Base-by-base conservation (phyloP, 2,113 vertebrate species). In the Ammodytes marinus region DNA sequence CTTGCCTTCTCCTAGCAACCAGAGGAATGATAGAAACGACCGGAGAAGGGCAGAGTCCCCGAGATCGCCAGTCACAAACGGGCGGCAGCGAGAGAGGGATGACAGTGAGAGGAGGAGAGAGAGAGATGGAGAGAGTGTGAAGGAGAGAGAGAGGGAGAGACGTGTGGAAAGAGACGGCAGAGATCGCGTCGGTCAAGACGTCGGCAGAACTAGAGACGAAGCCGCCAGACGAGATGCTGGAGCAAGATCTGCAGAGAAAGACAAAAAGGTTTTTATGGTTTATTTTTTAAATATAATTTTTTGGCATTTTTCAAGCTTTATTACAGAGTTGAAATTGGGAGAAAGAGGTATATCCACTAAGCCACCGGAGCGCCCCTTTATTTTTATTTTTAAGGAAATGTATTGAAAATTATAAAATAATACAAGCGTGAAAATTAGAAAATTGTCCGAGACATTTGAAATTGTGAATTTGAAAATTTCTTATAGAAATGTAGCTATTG, bases 121-220 rank as follows among this genome's bases (percentile, higher is more conserved):
- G 4, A 50, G 50, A 0, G 77, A 80, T 4, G 43, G 47, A n/a
- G 86, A 89, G 58, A 8, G 55, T 2, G 8, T 13, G 1, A 77
- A 72, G 45, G 84, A 83, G 65, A 89, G 4, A 55, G 82, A 74
- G 7, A 59, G 39, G 50, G 84, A 14, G 64, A 86, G 45, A 54
- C 69, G 58, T 61, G 12, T 37, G 19, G 86, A 89, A 13, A 17
- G 46, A 27, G 74, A 76, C 12, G 5, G 71, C 12, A 6, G 71
- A 65, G 74, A 50, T 19, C 55, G 45, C 15, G 27, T 27, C 27
- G 77, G 5, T 15, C 66, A 73, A 19, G 83, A 79, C 0, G 52
- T 39, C 1, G 15, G 59, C 42, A 81, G 74, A 4, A 82, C 54
- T 27, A 80, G 69, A 61, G 84, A 83, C 0, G 82, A 83, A 27